Base-by-base conservation (phyloP, 2,888 invertebrate species). In the Eristalinus aeneus region DNA sequence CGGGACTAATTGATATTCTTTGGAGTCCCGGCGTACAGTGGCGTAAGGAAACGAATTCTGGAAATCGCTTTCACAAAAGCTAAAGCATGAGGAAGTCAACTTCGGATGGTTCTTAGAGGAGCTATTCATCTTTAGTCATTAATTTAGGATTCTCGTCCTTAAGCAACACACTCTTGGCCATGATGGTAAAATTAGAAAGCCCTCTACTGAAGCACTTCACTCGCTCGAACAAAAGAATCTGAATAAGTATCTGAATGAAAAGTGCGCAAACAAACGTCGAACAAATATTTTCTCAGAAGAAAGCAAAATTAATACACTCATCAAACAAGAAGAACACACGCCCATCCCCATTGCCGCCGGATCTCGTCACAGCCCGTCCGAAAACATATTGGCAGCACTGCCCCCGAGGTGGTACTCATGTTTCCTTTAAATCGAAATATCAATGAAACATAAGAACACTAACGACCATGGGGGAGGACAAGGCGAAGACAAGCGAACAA, bases 391-490 rank as follows among this genome's bases (percentile, higher is more conserved):
- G 56, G n/a, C 63, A 72, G 68, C 64, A 53, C 31, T 58, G 64
- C 11, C 65, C 56, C 58, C 54, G 53, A 61, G 63, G 67, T 22
- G 34, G 1, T 72, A 32, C 61, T 54, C 56, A 63, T 85, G 85
- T 81, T 67, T 73, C 32, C 58, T 58, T 67, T 20, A 81, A 76
- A 76, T 85, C 85, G 58, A 73, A 81, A 76, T 80, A 85, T 85
- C 85, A 85, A 73, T 85, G 81, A 81, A 81, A 85, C 76, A 76
- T 72, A 64, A 73, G 76, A 46, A 72, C 81, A 64, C 73, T 73
- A 60, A 61, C 69, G 68, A 77, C 60, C 46, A 32, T 32, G 16
- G 36, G 23, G 46, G 27, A 39, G 20, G 32, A 46, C 60, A 39
- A 46, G 23, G 56, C 11, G 56, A 23, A 56, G 23, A 56, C 56